These are phyloP conservation scores for Agrochola lota DNA, from an alignment of 2,888 invertebrate genomes.

Conservation along the genomic window DNA sequence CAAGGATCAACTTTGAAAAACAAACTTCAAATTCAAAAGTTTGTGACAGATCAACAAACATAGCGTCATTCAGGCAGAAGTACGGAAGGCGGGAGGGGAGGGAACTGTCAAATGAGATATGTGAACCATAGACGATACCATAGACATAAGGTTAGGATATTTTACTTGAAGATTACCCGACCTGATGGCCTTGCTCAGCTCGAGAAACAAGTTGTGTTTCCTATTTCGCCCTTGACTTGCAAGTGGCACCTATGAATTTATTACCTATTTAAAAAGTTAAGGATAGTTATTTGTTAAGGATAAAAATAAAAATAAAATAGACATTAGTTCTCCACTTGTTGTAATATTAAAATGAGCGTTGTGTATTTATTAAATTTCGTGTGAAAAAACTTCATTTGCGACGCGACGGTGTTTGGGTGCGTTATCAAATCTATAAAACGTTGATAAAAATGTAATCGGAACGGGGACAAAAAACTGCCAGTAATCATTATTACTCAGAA, in stretches of 20 bases:
- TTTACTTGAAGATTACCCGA: too few species aligned
- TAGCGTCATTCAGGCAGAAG: too few species aligned
- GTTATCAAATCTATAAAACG: constrained; percentile 48
- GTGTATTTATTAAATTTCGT: not conserved
- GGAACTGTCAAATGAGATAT: too few species aligned
- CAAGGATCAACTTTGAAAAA: too few species aligned
- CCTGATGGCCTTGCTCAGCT: constrained; percentile 32
- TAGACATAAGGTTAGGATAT: too few species aligned
- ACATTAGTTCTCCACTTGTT: not conserved
- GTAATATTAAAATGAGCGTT: not conserved
- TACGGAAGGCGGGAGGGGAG: too few species aligned
- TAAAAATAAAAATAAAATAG: not conserved
- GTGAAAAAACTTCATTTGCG: not conserved
- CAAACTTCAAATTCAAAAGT: too few species aligned
- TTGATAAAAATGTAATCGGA: constrained; percentile 53
- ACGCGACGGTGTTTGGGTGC: constrained; percentile 18
- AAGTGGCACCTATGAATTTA: not conserved
- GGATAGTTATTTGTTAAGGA: not conserved
- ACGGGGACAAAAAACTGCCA: constrained; percentile 23
- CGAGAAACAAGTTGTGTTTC: constrained; percentile 27
- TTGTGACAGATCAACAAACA: too few species aligned
- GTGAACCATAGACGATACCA: too few species aligned
- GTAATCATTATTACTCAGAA: constrained; percentile 38
- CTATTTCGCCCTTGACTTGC: constrained; percentile 24
- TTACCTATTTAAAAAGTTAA: not conserved